Conservation (phyloP, 2,888 invertebrate species). For the Cephonodes hylas region DNA sequence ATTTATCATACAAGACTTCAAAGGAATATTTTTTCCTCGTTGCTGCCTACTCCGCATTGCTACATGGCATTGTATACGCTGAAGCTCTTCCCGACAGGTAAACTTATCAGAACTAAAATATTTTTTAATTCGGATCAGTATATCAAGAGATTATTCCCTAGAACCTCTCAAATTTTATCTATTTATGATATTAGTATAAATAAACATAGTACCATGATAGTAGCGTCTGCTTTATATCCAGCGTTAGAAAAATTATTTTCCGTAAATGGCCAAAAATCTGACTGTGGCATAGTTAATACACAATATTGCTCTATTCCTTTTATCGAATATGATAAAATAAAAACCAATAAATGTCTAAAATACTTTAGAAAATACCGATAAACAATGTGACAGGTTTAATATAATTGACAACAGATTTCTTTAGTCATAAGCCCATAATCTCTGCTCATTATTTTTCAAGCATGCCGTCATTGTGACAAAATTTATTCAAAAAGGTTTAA, state of each 20-base stretch:
- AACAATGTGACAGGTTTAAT: neutral
- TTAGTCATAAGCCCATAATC: neutral
- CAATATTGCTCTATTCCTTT: neutral
- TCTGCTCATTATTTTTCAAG: neutral
- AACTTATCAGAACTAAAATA: too few species aligned
- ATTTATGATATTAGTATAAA: neutral
- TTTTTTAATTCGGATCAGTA: too few species aligned
- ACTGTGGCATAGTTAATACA: constrained; percentile 49
- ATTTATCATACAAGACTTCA: too few species aligned
- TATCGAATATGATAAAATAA: neutral
- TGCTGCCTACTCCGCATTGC: too few species aligned
- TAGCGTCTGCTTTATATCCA: constrained; percentile 23
- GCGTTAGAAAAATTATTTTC: constrained; percentile 30
- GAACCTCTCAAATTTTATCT: too few species aligned
- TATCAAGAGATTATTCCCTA: too few species aligned
- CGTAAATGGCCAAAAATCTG: constrained; percentile 58
- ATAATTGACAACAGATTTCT: neutral
- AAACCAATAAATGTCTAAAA: neutral
- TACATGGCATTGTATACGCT: too few species aligned
- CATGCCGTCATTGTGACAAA: too few species aligned
- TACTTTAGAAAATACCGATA: neutral
- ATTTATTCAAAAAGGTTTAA: too few species aligned
- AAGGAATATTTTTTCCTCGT: too few species aligned
- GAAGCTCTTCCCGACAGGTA: too few species aligned
- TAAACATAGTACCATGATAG: constrained; percentile 28